A percentile compares a stretch with the other conserved stretches of the same genome.
phyloP scores from a whole-genome alignment of 1,140 invertebrate species.

The Cydia strobilella region DNA sequence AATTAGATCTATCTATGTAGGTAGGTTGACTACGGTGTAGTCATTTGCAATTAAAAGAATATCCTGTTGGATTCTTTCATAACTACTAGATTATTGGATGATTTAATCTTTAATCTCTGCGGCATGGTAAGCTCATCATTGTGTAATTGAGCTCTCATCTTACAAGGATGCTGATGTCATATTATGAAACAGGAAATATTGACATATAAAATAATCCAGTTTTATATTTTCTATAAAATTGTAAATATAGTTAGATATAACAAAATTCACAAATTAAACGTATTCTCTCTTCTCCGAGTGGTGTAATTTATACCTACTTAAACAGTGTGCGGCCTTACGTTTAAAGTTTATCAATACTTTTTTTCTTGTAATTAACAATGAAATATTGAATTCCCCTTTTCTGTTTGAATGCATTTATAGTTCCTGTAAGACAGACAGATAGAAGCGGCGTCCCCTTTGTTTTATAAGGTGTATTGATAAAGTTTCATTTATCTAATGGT shows the following conservation, averaged over 20 bases:
- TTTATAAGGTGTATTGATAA: too few relatives aligned
- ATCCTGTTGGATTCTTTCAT: conserved; percentile 20
- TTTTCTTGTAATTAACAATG: background rate
- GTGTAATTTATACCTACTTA: too few relatives aligned
- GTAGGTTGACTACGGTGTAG: background rate
- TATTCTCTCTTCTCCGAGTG: too few relatives aligned
- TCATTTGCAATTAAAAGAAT: conserved; percentile 6
- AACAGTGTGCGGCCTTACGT: too few relatives aligned
- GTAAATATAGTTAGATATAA: background rate
- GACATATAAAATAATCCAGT: background rate
- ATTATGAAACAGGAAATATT: conserved; percentile 17
- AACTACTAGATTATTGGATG: conserved; percentile 12
- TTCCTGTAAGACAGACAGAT: too few relatives aligned
- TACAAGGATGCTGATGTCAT: conserved; percentile 27
- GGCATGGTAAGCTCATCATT: conserved; percentile 10
- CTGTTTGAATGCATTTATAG: background rate
- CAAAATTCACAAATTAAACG: too few relatives aligned
- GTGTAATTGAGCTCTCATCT: conserved; percentile 31
- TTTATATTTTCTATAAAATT: background rate
- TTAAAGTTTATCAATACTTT: too few relatives aligned
- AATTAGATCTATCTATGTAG: conserved; percentile 33
- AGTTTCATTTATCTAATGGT: background rate
- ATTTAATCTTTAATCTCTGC: conserved; percentile 28
- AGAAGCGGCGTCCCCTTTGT: too few relatives aligned
- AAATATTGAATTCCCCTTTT: background rate